Conservation (phyloP, 2,113 vertebrate genomes). For the Promerops cafer region DNA sequence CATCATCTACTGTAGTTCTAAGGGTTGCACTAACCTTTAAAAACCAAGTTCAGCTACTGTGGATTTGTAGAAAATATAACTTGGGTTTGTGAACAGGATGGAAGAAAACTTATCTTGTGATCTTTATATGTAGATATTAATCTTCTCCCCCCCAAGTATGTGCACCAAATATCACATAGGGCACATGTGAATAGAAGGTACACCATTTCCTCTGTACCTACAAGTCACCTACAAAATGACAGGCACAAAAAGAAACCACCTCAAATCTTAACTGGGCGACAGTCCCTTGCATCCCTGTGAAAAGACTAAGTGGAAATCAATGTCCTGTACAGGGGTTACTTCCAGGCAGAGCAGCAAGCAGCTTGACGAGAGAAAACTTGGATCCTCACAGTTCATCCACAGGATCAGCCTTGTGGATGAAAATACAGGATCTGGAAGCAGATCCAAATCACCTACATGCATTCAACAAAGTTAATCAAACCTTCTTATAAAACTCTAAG, state of each 20-base stretch:
- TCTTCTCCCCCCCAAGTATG: background rate
- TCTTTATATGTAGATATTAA: background rate
- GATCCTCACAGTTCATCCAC: background rate
- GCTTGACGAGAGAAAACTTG: background rate
- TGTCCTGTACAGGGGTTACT: background rate
- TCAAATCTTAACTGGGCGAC: background rate
- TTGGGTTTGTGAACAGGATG: background rate
- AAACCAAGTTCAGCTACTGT: background rate
- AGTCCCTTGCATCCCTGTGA: background rate
- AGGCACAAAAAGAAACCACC: background rate
- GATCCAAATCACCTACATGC: background rate
- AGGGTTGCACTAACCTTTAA: background rate
- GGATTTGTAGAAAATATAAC: background rate
- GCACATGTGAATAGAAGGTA: background rate
- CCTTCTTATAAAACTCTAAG: background rate
- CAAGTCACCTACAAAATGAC: background rate
- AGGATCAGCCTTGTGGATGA: background rate
- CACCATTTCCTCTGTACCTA: background rate
- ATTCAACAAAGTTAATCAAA: background rate
- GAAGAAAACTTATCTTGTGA: background rate
- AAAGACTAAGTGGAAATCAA: background rate
- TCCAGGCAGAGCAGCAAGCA: background rate
- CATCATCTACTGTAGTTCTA: background rate
- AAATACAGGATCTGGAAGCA: background rate
- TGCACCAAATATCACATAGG: background rate